Base-by-base conservation (phyloP, 2,888 invertebrate species). In the Polymixis flavicincta region DNA sequence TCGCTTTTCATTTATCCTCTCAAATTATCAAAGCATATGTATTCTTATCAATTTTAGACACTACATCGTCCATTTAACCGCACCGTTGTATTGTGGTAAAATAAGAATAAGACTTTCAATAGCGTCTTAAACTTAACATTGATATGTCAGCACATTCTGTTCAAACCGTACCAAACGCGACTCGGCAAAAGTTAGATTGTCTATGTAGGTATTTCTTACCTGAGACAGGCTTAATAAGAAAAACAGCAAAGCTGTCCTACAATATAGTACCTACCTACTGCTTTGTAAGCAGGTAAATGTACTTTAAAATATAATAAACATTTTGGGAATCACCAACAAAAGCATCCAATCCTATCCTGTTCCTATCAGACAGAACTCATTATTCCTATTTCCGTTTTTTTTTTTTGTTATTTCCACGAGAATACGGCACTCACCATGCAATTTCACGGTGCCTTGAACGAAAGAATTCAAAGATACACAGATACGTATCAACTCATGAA, bases 361-460 rank as follows among this genome's bases (percentile, higher is more conserved):
- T 76, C 78, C 78, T 82, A 84, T 85, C 84, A 86, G 81, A 85
- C 77, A 69, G 73, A 84, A 85, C 81, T 89, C 86, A 90, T 90
- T 89, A 89, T 87, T 90, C 82, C 74, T 76, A 83, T 84, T 80
- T 83, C 74, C 86, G 80, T 84, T 82, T 61, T 86, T 87, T 86
- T 87, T 88, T 88, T 88, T 87, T 82, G 84, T 87, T 85, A 85
- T 87, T 85, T 85, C 79, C 82, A 78, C 59, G 85, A 87, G 83
- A 81, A 83, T 74, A 85, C 80, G 79, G 68, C 80, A 85, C 87
- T 85, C 88, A 86, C 89, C 86, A 83, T 85, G 89, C 88, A 91
- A 92, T 92, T 91, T 90, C 90, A 89, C 91, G 91, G 89, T 87
- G 81, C 76, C 87, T 85, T 90, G 89, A 87, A 85, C 87, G 88